Evolutionary conservation across 2,888 invertebrate species (phyloP).

Genomic region (Tridacna crocea): DNA sequence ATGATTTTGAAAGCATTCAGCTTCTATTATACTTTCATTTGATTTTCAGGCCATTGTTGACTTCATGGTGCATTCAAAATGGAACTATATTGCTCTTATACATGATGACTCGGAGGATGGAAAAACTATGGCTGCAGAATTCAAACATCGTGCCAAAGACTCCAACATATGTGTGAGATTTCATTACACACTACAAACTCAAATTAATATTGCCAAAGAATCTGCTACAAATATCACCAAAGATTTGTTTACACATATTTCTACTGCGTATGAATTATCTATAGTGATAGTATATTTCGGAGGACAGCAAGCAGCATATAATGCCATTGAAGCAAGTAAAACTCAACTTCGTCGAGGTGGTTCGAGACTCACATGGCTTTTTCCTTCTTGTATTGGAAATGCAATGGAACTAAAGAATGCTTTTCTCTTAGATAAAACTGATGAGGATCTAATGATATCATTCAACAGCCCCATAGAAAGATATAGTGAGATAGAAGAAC

Average conservation of each 20-base stretch:
- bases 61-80: constrained; percentile 51
- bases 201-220: background rate
- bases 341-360: background rate
- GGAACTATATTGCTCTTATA: constrained; percentile 65
- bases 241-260: constrained; percentile 8
- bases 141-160: constrained; percentile 21
- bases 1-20: no score
- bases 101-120: constrained; percentile 62
- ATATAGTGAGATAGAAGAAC: background rate
- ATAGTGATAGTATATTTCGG: constrained; percentile 9
- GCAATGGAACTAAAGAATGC: background rate
- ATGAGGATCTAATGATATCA: constrained; percentile 6
- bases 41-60: constrained; percentile 60
- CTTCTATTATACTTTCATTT: background rate
- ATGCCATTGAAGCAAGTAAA: constrained; percentile 11
- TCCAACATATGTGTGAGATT: constrained; percentile 12
- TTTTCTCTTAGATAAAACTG: background rate
- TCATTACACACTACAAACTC: background rate
- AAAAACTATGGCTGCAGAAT: constrained; percentile 15
- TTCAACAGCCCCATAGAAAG: background rate
- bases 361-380: constrained; percentile 9
- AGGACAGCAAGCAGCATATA: background rate
- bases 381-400: constrained; percentile 11
- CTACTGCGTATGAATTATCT: constrained; percentile 5
- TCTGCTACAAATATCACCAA: constrained; percentile 13